Base-by-base conservation (phyloP, 2,113 vertebrate species). In the Candoia aspera region DNA sequence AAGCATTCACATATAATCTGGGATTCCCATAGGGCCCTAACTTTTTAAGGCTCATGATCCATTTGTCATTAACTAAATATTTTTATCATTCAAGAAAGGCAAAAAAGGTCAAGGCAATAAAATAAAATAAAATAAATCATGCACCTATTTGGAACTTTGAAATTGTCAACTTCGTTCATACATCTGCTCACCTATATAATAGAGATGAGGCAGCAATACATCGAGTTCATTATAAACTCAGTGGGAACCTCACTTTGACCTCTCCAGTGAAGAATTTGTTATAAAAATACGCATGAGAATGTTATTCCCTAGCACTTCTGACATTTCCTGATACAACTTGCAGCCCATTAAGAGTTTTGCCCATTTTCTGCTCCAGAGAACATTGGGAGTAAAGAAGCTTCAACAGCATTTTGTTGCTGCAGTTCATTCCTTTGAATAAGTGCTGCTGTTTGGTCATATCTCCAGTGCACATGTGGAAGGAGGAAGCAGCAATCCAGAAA, bases 61-160 rank as follows among this genome's bases (percentile, higher is more conserved):
- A 37, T 79, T 21, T 53, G 37, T 59, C 60, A 86, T 21, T 55
- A 53, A 42, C 55, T 33, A 87, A 87, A 90, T 59, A 54, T 46
- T 37, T 53, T 26, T 54, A 26, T 59, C 62, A 37, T 90, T 86
- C 21, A 33, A 55, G 84, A 90, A 86, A 87, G 60, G 46, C 89
- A 24, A 37, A 33, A 85, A 90, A 90, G 19, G 84, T 87, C 92
- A 87, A 19, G 21, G 21, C 46, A 92, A 79, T 90, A 59, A 87
- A 90, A 17, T 60, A n/a, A n/a, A 60, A 49, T 8, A n/a, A n/a
- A 60, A 49, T 8, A 92, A 86, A 23, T 37, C 58, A 42, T 8
- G 60, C 46, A 46, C 42, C 46, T 29, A 33, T 54, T 53, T 53
- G 49, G 60, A 42, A n/a, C 23, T 55, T 54, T 85, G 33, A 54